phyloP scores from a whole-genome alignment of 2,888 invertebrate species.

The Amiota minor region DNA sequence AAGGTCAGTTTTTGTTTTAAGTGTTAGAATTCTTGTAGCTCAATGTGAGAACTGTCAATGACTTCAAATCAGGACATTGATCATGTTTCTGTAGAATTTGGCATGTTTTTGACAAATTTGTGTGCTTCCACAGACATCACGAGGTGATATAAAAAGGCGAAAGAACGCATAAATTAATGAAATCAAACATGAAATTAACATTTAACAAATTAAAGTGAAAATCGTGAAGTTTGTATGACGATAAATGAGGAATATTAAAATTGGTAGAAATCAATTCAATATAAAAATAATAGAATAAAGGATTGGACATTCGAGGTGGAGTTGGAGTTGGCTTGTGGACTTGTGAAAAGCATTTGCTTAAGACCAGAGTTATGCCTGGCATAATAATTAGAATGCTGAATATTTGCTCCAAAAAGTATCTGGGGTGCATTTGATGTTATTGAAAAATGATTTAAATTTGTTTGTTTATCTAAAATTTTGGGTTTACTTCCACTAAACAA shows the following conservation, averaged over 20 bases:
- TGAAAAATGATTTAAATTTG: too few relatives aligned
- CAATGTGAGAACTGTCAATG: conserved; percentile 52
- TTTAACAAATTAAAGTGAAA: conserved; percentile 44
- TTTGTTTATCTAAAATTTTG: too few relatives aligned
- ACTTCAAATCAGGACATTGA: conserved; percentile 55
- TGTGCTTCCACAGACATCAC: background rate
- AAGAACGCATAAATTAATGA: conserved; percentile 16
- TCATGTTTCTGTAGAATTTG: conserved; percentile 50
- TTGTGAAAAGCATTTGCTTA: background rate
- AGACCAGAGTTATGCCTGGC: background rate
- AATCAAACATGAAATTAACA: conserved; percentile 50
- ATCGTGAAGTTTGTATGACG: conserved; percentile 31
- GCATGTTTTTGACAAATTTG: conserved; percentile 1
- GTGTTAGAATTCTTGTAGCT: conserved; percentile 17
- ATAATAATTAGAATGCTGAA: background rate
- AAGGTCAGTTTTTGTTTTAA: background rate
- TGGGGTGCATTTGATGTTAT: too few relatives aligned
- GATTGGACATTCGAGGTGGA: background rate
- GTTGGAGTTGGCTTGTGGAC: background rate
- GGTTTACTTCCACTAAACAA: background rate
- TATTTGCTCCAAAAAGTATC: background rate
- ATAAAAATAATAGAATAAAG: background rate
- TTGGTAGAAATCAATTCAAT: conserved; percentile 31
- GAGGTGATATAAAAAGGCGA: conserved; percentile 23
- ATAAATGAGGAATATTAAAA: conserved; percentile 58